These are phyloP conservation scores for Teleopsis dalmanni DNA, from an alignment of 1,140 invertebrate genomes.

Conservation along the genomic window DNA sequence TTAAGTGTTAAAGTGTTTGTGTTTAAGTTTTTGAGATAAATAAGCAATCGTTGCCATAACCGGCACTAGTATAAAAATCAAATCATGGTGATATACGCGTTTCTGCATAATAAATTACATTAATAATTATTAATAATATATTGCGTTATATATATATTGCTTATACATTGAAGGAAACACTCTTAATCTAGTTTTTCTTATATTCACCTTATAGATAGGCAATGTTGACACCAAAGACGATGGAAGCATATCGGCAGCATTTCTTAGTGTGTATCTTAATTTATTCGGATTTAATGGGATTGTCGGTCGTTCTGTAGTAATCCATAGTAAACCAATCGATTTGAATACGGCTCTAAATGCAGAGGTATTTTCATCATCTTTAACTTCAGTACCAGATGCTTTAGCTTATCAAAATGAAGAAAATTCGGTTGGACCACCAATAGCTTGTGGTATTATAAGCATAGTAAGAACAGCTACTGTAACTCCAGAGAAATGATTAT, in stretches of 20 bases:
- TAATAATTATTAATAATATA: too few species aligned
- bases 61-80: too few species aligned
- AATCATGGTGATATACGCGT: too few species aligned
- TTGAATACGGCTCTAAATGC: slow-evolving; percentile 35
- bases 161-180: too few species aligned
- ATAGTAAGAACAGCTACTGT: slow-evolving; percentile 27
- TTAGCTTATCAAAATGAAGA: slow-evolving; percentile 39
- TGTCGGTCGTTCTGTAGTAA: slow-evolving; percentile 38
- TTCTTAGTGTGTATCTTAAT: slow-evolving; percentile 32
- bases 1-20: too few species aligned
- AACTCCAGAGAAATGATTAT: too few species aligned
- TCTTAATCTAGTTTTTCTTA: background rate
- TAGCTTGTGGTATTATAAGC: slow-evolving; percentile 40
- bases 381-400: slow-evolving; percentile 25
- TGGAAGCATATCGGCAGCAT: slow-evolving; percentile 30
- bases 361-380: slow-evolving; percentile 34
- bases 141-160: too few species aligned
- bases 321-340: slow-evolving; percentile 41
- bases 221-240: slow-evolving; percentile 40
- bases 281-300: slow-evolving; percentile 41
- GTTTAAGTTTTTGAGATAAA: too few species aligned
- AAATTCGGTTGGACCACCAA: slow-evolving; percentile 28
- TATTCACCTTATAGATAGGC: slow-evolving; percentile 23
- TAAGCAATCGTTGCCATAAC: too few species aligned
- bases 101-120: too few species aligned